These are phyloP conservation scores for Ornithoptera alexandrae DNA, from an alignment of 2,888 invertebrate genomes.

Conservation along the genomic window DNA sequence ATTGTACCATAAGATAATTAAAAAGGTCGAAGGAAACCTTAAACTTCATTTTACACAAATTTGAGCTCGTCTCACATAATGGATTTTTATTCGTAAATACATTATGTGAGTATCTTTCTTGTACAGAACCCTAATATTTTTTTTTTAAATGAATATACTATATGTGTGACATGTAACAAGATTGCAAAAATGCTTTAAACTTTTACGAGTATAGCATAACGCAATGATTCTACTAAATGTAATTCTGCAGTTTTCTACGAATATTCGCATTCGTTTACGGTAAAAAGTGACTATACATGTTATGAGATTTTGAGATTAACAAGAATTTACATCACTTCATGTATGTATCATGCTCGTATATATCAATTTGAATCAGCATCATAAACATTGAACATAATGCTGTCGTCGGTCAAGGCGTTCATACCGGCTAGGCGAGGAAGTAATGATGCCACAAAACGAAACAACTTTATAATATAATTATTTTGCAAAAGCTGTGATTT, in stretches of 20 bases:
- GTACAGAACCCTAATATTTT: too few relatives aligned
- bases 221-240: neutral
- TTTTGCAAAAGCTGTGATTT: neutral
- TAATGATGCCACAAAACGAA: constrained; percentile 15
- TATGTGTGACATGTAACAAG: neutral
- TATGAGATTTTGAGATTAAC: constrained; percentile 23
- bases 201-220: neutral
- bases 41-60: too few relatives aligned
- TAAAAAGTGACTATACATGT: constrained; percentile 15
- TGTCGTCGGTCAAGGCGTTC: constrained; percentile 26
- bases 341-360: constrained; percentile 9
- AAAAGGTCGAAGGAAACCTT: too few relatives aligned
- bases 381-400: constrained; percentile 13
- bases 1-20: too few relatives aligned
- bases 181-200: neutral
- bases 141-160: too few relatives aligned
- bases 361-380: constrained; percentile 21
- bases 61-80: too few relatives aligned
- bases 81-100: too few relatives aligned
- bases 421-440: neutral
- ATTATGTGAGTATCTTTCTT: too few relatives aligned
- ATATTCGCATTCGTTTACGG: constrained; percentile 1
- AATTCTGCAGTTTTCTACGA: neutral
- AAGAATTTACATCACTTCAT: constrained; percentile 12
- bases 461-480: constrained; percentile 2